These are phyloP conservation scores for Nomada fucata DNA, from an alignment of 2,888 invertebrate genomes.

Conservation along the genomic window DNA sequence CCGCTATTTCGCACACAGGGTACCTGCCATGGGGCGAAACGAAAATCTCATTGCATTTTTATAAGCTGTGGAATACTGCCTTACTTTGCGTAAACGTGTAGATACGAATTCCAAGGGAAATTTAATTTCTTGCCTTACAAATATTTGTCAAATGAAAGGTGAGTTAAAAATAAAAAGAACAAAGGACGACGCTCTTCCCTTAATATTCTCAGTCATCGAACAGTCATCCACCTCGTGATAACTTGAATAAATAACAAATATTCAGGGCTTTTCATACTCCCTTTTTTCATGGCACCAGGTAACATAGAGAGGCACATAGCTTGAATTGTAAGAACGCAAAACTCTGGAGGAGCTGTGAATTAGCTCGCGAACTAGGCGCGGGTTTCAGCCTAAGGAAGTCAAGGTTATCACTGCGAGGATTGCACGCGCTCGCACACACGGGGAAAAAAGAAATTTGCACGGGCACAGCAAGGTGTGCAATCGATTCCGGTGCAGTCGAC, in stretches of 20 bases:
- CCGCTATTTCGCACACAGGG: background rate
- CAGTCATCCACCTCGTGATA: too few relatives aligned
- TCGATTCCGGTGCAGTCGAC: slow-evolving; percentile 44
- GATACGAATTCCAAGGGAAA: background rate
- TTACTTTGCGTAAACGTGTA: background rate
- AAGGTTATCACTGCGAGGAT: slow-evolving; percentile 36
- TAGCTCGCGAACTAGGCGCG: slow-evolving; percentile 36
- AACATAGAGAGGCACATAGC: background rate
- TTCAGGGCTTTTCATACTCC: too few relatives aligned
- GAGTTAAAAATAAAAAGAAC: too few relatives aligned
- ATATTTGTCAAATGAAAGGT: background rate
- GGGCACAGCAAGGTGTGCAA: slow-evolving; percentile 40
- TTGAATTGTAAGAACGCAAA: slow-evolving; percentile 16
- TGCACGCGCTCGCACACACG: slow-evolving; percentile 4
- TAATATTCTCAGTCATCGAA: too few relatives aligned
- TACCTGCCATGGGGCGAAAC: background rate
- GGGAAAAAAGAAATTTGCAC: slow-evolving; percentile 32
- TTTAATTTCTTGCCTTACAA: background rate
- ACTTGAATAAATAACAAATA: too few relatives aligned
- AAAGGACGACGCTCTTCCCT: too few relatives aligned
- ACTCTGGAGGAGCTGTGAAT: slow-evolving; percentile 8
- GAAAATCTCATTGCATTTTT: background rate
- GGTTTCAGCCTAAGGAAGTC: slow-evolving; percentile 27
- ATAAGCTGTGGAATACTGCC: background rate
- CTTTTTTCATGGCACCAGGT: background rate